Conservation (phyloP, 2,888 invertebrate genomes). For the Caenorhabditis becei region DNA sequence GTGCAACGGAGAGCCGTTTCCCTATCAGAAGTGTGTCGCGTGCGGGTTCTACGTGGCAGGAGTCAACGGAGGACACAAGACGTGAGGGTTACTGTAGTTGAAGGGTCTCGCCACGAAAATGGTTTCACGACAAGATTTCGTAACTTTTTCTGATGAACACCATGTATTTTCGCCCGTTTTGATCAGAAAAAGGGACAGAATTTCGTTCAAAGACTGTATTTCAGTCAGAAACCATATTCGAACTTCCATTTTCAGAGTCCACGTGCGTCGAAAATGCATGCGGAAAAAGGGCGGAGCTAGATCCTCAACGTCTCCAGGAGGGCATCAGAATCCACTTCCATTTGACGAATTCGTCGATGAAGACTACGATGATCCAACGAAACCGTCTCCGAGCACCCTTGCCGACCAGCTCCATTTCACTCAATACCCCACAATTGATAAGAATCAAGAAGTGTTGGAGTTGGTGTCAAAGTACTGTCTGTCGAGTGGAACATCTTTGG, state of each 20-base stretch:
- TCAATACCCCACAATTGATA: not conserved
- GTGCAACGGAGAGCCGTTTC: not conserved
- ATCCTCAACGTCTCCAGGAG: too few relatives aligned
- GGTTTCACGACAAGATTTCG: too few relatives aligned
- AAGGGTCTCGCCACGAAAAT: too few relatives aligned
- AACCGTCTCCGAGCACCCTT: not conserved
- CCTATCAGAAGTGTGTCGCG: conserved; percentile 4
- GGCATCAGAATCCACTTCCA: not conserved
- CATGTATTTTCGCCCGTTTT: too few relatives aligned
- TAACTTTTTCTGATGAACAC: too few relatives aligned
- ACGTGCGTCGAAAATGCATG: not conserved
- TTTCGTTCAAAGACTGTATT: too few relatives aligned
- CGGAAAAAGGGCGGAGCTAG: not conserved
- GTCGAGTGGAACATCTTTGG: not conserved
- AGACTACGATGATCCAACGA: not conserved
- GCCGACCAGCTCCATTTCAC: not conserved
- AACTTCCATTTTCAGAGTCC: not conserved
- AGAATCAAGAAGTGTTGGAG: not conserved
- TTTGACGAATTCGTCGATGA: not conserved
- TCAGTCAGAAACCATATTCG: not conserved
- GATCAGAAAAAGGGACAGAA: too few relatives aligned
- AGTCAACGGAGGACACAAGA: not conserved
- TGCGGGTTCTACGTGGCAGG: not conserved
- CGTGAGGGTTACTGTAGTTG: too few relatives aligned
- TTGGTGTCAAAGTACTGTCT: not conserved